A percentile compares a stretch with the other conserved stretches of the same genome.
Conservation (phyloP, 1,140 invertebrate species). For the Campoletis sonorensis region DNA sequence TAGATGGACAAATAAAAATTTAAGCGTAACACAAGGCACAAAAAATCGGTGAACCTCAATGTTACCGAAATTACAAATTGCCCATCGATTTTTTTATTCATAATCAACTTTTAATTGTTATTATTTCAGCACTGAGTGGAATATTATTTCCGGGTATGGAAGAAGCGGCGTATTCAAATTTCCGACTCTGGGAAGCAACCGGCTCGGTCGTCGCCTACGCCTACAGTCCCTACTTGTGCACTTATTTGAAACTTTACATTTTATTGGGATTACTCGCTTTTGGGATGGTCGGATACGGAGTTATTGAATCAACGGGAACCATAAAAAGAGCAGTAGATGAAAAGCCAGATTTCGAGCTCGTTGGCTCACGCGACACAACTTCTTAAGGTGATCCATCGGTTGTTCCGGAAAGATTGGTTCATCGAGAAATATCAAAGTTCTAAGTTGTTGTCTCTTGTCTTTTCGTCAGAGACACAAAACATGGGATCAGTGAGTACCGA, state of each 20-base stretch:
- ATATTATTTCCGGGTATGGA: slow-evolving; percentile 91
- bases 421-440: no score
- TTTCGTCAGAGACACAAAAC: no score
- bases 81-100: no score
- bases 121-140: slow-evolving; percentile 88
- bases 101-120: slow-evolving; percentile 34
- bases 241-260: slow-evolving; percentile 85
- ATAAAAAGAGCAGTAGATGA: slow-evolving; percentile 49
- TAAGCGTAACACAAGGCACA: no score
- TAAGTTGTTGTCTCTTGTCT: no score
- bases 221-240: slow-evolving; percentile 87
- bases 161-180: slow-evolving; percentile 95
- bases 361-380: slow-evolving; percentile 50
- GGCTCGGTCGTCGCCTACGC: slow-evolving; percentile 92
- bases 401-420: no score
- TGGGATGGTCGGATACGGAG: slow-evolving; percentile 84
- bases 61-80: no score
- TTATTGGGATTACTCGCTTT: slow-evolving; percentile 84
- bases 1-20: no score
- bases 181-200: slow-evolving; percentile 92
- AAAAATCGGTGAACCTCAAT: no score
- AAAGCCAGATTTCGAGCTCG: slow-evolving; percentile 70
- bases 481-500: no score
- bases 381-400: no score
- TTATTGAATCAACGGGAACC: slow-evolving; percentile 63